These are phyloP conservation scores for Schlechtendalia chinensis DNA, from an alignment of 1,140 invertebrate genomes.

Conservation along the genomic window DNA sequence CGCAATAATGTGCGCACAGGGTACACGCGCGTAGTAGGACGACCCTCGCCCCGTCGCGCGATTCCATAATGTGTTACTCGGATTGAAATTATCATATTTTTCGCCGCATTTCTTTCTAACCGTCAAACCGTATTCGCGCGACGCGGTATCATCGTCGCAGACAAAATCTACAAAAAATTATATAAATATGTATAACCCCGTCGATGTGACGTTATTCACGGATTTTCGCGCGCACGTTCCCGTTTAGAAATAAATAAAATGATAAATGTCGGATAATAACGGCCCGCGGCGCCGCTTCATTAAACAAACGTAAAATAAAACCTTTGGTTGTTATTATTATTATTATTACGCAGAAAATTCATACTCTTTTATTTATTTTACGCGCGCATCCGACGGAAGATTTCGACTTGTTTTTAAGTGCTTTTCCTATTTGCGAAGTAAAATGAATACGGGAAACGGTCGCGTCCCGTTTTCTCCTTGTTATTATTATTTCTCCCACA, in stretches of 20 bases:
- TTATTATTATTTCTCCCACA: neutral
- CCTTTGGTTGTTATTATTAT: constrained; percentile 3
- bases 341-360: constrained; percentile 1
- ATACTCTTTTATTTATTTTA: constrained; percentile 36
- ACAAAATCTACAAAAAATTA: too few relatives aligned
- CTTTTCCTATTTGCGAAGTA: constrained; percentile 10
- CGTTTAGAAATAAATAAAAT: too few relatives aligned
- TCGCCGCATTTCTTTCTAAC: too few relatives aligned
- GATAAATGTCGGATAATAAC: neutral
- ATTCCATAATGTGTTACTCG: too few relatives aligned
- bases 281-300: constrained; percentile 8
- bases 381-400: neutral
- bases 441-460: constrained; percentile 29
- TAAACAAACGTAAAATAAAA: constrained; percentile 28
- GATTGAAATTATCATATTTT: too few relatives aligned
- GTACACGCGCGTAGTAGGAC: too few relatives aligned
- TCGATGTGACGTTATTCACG: neutral
- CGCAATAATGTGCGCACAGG: too few relatives aligned
- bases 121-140: too few relatives aligned
- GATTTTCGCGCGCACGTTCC: too few relatives aligned
- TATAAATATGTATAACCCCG: too few relatives aligned
- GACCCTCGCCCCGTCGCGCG: too few relatives aligned
- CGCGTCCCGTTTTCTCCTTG: neutral
- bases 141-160: too few relatives aligned
- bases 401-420: constrained; percentile 35